Evolutionary conservation across 2,797 vertebrate genomes (phyloP).

Genomic region (Melopsittacus undulatus): DNA sequence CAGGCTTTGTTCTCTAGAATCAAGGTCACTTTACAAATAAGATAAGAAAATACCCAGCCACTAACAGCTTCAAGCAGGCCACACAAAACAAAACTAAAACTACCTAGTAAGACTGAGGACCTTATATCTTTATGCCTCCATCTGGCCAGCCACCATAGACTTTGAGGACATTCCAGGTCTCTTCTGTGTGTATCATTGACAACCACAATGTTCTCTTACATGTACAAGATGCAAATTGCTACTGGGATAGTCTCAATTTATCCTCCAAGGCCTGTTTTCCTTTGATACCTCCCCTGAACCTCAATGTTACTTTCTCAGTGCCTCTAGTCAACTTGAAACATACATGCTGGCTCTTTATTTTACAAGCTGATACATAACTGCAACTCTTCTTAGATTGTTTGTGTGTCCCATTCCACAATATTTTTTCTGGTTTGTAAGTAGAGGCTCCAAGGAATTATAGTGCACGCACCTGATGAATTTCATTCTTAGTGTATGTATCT

Average conservation of each 20-base stretch:
- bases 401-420: background rate
- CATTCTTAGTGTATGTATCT: background rate
- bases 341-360: background rate
- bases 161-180: background rate
- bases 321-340: background rate
- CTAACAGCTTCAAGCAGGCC: background rate
- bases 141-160: fast-evolving
- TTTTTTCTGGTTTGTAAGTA: background rate
- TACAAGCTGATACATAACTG: background rate
- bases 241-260: background rate
- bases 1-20: background rate
- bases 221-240: background rate
- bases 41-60: background rate
- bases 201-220: background rate
- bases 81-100: background rate
- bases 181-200: background rate
- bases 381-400: background rate
- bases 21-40: background rate
- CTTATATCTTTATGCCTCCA: background rate
- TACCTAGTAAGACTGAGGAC: background rate
- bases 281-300: background rate
- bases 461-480: background rate
- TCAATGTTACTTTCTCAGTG: background rate
- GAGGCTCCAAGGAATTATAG: background rate
- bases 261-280: background rate